These are phyloP conservation scores for Pantherophis vulpinus DNA, from an alignment of 2,797 vertebrate species.

Conservation along the genomic window DNA sequence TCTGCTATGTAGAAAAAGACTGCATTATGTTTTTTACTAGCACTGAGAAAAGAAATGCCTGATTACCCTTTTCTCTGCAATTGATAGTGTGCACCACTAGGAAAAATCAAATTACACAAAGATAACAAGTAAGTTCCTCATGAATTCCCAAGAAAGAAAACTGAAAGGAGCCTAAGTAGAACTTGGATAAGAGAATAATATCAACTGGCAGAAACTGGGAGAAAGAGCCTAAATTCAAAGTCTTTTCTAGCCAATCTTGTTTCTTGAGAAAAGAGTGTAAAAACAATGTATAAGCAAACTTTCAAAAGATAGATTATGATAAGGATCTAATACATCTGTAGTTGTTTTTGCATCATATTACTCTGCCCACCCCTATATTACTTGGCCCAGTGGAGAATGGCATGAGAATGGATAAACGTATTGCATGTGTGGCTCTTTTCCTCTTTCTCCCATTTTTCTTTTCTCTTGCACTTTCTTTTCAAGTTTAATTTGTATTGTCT, in stretches of 20 bases:
- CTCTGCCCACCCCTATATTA: background rate
- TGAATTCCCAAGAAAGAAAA: background rate
- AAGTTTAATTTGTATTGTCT: background rate
- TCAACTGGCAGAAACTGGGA: background rate
- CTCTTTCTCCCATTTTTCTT: conserved; percentile 10
- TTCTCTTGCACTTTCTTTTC: background rate
- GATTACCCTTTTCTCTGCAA: background rate
- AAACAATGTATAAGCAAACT: background rate
- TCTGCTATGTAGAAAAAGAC: background rate
- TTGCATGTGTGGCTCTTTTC: background rate
- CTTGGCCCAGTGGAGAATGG: background rate
- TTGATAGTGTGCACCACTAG: background rate
- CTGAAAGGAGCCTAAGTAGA: background rate
- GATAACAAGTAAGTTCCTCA: background rate
- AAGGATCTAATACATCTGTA: background rate
- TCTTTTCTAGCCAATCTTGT: background rate
- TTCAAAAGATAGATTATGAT: background rate
- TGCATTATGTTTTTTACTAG: background rate
- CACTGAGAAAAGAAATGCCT: background rate
- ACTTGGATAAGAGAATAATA: background rate
- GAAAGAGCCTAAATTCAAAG: background rate
- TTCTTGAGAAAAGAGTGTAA: background rate
- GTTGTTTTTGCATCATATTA: background rate
- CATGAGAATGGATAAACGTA: background rate
- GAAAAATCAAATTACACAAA: background rate